These are phyloP conservation scores for Dissostichus mawsoni DNA, from an alignment of 2,113 vertebrate genomes.

Conservation along the genomic window DNA sequence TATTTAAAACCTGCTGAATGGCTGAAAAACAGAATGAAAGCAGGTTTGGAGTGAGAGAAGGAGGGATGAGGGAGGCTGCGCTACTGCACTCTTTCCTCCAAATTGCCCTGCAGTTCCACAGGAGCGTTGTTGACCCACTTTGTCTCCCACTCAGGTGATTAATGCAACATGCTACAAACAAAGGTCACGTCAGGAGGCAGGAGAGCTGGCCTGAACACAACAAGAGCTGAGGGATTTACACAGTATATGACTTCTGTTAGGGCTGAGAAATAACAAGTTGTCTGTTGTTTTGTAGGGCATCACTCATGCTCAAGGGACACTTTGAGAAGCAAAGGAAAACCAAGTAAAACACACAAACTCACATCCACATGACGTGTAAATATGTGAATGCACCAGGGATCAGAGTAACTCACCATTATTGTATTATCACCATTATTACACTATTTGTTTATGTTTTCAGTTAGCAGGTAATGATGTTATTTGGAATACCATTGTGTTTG, in stretches of 20 bases:
- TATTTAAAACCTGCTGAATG: constrained; percentile 70
- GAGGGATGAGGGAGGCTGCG: constrained; percentile 20
- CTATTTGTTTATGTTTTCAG: constrained; percentile 2
- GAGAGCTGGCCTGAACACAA: constrained; percentile 53
- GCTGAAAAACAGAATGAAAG: constrained; percentile 42
- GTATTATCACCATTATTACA: background rate
- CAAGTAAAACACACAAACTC: background rate
- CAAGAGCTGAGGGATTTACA: constrained; percentile 50
- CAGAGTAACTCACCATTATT: background rate
- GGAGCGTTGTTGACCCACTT: constrained; percentile 78
- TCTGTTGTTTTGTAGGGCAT: constrained; percentile 55
- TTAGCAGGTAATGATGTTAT: background rate
- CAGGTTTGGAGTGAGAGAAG: constrained; percentile 23
- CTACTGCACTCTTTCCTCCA: constrained; percentile 17
- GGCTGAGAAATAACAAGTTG: constrained; percentile 52
- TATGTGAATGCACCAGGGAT: background rate
- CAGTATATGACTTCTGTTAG: constrained; percentile 39
- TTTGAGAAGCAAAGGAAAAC: constrained; percentile 19
- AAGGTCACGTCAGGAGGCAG: constrained; percentile 75
- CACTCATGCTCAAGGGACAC: constrained; percentile 30
- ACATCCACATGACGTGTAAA: background rate
- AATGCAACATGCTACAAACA: constrained; percentile 77
- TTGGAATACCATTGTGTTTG: background rate
- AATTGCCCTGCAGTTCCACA: constrained; percentile 62
- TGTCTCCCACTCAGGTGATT: constrained; percentile 80